Conservation (phyloP, 2,888 invertebrate genomes). For the Timandra comae region DNA sequence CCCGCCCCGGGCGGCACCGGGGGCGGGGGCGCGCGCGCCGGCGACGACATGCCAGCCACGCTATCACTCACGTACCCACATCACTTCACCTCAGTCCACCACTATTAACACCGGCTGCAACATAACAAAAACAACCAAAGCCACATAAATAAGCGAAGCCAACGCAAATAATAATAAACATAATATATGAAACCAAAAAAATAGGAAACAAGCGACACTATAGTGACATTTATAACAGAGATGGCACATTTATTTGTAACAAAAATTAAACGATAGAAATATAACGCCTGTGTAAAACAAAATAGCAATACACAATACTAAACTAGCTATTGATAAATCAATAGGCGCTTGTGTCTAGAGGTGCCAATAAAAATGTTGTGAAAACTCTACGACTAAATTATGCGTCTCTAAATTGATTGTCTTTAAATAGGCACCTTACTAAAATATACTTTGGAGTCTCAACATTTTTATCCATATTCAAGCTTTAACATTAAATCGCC, state of each 20-base stretch:
- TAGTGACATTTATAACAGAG: constrained; percentile 17
- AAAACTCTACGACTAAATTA: no score
- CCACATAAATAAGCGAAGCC: constrained; percentile 68
- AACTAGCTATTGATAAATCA: no score
- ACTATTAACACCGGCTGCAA: constrained; percentile 69
- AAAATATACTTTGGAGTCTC: no score
- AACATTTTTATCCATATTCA: no score
- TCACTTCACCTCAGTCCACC: constrained; percentile 49
- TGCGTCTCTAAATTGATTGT: no score
- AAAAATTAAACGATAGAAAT: no score
- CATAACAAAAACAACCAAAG: constrained; percentile 65
- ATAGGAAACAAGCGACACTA: no score
- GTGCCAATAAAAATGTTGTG: no score
- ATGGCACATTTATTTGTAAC: no score
- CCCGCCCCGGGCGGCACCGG: constrained; percentile 57
- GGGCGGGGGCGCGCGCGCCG: constrained; percentile 54
- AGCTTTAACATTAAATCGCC: no score
- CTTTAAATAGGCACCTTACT: no score
- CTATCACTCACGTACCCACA: constrained; percentile 39
- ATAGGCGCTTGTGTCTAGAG: no score
- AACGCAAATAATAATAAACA: constrained; percentile 31
- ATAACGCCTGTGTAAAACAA: constrained; percentile 2
- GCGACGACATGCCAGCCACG: constrained; percentile 56
- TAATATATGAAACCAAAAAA: constrained; percentile 27
- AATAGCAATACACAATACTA: neutral